Conservation (phyloP, 2,113 vertebrate species). For the Oryzias curvinotus region DNA sequence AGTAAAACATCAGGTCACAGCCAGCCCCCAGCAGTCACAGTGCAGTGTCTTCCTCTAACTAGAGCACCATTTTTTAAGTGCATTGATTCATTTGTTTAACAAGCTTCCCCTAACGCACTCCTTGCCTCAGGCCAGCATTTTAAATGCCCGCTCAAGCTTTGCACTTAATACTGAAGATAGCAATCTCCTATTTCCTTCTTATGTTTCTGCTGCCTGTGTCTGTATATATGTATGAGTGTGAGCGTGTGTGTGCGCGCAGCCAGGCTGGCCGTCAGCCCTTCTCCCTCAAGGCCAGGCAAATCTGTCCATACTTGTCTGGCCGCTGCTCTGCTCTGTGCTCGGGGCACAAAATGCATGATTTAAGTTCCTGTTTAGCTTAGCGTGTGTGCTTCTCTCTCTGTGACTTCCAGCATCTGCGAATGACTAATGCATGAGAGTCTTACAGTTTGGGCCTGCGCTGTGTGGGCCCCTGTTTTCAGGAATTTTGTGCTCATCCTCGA, state of each 20-base stretch:
- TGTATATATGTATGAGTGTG: slow-evolving; percentile 19
- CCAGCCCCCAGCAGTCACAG: slow-evolving; percentile 2
- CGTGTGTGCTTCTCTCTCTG: slow-evolving; percentile 27
- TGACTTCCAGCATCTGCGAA: slow-evolving; percentile 54
- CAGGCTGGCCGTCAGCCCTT: slow-evolving; percentile 40
- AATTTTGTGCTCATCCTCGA: slow-evolving; percentile 9
- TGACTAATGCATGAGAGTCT: slow-evolving; percentile 53
- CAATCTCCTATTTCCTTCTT: slow-evolving; percentile 49
- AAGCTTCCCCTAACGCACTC: slow-evolving; percentile 3
- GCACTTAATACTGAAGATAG: slow-evolving; percentile 36
- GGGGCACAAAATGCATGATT: slow-evolving; percentile 37
- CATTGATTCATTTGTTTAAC: slow-evolving; percentile 58
- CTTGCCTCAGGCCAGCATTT: slow-evolving; percentile 25
- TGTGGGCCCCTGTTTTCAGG: slow-evolving; percentile 7
- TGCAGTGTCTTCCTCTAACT: slow-evolving; percentile 1
- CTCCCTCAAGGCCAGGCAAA: slow-evolving; percentile 46
- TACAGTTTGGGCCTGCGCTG: slow-evolving; percentile 18
- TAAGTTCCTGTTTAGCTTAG: slow-evolving; percentile 48
- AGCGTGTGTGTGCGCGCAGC: slow-evolving; percentile 20
- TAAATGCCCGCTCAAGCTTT: slow-evolving; percentile 30
- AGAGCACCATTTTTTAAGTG: neutral
- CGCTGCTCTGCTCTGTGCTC: slow-evolving; percentile 26
- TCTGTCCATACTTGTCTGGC: slow-evolving; percentile 57
- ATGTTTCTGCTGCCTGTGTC: slow-evolving; percentile 22
- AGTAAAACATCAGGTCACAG: slow-evolving; percentile 33